phyloP scores from a whole-genome alignment of 2,888 invertebrate genomes.

The Drosophila gaucha region DNA sequence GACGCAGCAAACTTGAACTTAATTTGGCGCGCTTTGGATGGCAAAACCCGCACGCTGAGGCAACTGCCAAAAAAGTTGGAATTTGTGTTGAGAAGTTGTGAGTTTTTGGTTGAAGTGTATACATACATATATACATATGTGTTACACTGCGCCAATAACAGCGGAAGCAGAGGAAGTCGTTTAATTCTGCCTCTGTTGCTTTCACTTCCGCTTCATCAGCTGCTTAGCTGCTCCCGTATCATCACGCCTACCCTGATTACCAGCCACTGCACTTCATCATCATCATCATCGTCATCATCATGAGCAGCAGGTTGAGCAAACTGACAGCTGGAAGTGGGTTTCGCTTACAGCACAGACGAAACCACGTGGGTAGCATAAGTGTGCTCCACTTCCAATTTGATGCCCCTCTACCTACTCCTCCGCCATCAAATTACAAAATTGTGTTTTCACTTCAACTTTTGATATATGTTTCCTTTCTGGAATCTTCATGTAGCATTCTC shows the following conservation, averaged over 20 bases:
- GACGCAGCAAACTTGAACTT: conserved; percentile 69
- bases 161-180: conserved; percentile 36
- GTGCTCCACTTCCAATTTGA: conserved; percentile 40
- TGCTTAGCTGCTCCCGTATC: conserved; percentile 44
- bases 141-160: conserved; percentile 14
- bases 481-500: conserved; percentile 16
- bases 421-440: conserved; percentile 1
- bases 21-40: conserved; percentile 46
- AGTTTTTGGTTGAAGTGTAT: conserved; percentile 10
- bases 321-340: conserved; percentile 55
- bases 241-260: conserved; percentile 38
- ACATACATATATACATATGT: conserved; percentile 6
- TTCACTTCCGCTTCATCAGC: conserved; percentile 78
- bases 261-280: conserved; percentile 15
- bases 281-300: conserved; percentile 20
- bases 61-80: conserved; percentile 44
- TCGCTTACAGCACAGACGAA: conserved; percentile 43
- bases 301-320: conserved; percentile 34
- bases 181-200: conserved; percentile 66
- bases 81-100: conserved; percentile 14
- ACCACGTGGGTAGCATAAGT: conserved; percentile 50
- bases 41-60: conserved; percentile 40
- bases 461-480: conserved; percentile 45
- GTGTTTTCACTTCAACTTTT: conserved; percentile 45
- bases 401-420: not conserved